Evolutionary conservation across 1,140 invertebrate genomes (phyloP).

Genomic region (Drosophila ogumai): DNA sequence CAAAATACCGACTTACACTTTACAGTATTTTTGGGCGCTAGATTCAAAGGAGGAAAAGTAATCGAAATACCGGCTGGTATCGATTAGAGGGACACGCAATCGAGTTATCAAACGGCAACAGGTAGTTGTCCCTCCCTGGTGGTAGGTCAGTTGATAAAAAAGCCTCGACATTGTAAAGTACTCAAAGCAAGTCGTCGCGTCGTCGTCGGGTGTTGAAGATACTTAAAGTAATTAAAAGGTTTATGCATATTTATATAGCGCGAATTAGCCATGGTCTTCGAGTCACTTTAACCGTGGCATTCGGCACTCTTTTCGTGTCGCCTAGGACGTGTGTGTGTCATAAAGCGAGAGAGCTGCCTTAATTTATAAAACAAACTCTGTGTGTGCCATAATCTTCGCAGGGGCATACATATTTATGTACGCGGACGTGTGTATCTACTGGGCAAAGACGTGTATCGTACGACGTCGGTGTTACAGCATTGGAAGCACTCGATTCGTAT

Average conservation of each 20-base stretch:
- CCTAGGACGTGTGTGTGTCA: not conserved
- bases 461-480: constrained; percentile 38
- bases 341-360: not conserved
- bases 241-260: constrained; percentile 19
- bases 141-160: constrained; percentile 52
- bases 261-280: constrained; percentile 1
- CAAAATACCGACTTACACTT: not conserved
- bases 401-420: constrained; percentile 23
- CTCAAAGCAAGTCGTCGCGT: constrained; percentile 26
- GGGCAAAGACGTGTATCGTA: constrained; percentile 31
- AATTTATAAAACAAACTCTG: constrained; percentile 12
- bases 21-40: too few species aligned
- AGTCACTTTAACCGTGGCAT: not conserved
- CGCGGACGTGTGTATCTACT: constrained; percentile 27
- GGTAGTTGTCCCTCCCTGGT: constrained; percentile 51
- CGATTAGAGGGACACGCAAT: not conserved
- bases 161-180: constrained; percentile 31
- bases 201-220: constrained; percentile 44
- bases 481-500: constrained; percentile 47
- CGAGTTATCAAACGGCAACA: constrained; percentile 38
- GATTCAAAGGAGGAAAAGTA: too few species aligned
- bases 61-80: not conserved
- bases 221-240: constrained; percentile 75
- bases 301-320: not conserved
- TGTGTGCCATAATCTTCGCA: not conserved